Conservation (phyloP, 2,888 invertebrate genomes). For the Cenopis cana region DNA sequence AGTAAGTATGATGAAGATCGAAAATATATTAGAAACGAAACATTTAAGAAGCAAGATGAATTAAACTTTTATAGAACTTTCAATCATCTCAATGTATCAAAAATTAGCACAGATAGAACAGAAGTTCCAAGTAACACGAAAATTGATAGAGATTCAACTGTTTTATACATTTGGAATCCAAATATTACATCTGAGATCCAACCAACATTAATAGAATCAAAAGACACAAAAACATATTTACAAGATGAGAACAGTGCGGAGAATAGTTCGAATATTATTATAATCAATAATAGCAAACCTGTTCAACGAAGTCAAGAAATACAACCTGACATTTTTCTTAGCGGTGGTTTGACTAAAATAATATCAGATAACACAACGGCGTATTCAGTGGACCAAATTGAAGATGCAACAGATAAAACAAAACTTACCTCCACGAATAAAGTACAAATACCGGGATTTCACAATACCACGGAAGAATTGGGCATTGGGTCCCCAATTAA, state of each 20-base stretch:
- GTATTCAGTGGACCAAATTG: neutral
- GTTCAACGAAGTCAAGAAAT: neutral
- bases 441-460: neutral
- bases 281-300: neutral
- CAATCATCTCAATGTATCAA: neutral
- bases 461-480: neutral
- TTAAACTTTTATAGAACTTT: neutral
- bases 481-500: neutral
- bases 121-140: neutral
- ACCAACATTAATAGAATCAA: neutral
- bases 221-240: neutral
- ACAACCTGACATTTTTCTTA: neutral
- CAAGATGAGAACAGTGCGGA: neutral
- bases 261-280: neutral
- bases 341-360: neutral
- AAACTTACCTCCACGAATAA: neutral
- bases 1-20: neutral
- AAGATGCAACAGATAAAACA: neutral
- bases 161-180: too few relatives aligned
- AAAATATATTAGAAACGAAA: neutral
- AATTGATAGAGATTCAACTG: neutral
- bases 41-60: neutral
- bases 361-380: neutral
- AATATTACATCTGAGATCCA: neutral
- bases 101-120: neutral